phyloP scores from a whole-genome alignment of 2,888 invertebrate genomes.

The Morinoia aosen region DNA sequence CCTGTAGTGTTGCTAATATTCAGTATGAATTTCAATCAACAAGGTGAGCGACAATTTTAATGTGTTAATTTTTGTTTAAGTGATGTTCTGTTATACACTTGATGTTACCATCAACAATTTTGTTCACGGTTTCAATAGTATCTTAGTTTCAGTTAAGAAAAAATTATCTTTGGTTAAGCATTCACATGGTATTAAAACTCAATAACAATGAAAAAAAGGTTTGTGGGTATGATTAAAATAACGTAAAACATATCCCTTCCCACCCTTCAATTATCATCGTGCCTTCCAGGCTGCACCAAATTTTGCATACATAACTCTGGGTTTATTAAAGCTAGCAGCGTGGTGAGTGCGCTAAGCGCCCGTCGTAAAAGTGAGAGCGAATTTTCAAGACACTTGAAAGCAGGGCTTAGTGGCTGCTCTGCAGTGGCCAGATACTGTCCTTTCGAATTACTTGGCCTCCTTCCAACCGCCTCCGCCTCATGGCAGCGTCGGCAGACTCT shows the following conservation, averaged over 20 bases:
- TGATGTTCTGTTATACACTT: too few relatives aligned
- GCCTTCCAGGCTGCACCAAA: neutral
- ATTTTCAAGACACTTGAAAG: neutral
- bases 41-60: too few relatives aligned
- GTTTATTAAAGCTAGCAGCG: neutral
- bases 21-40: too few relatives aligned
- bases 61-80: too few relatives aligned
- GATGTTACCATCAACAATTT: too few relatives aligned
- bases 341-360: neutral
- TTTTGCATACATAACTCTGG: neutral
- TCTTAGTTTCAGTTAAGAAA: too few relatives aligned
- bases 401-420: neutral
- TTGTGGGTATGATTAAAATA: too few relatives aligned
- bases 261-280: neutral
- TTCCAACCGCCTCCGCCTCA: neutral
- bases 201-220: too few relatives aligned
- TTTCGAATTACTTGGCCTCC: constrained; percentile 29
- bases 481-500: neutral
- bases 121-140: too few relatives aligned
- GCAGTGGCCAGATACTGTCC: constrained; percentile 23
- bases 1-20: too few relatives aligned
- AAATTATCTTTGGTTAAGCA: too few relatives aligned
- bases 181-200: too few relatives aligned
- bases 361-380: constrained; percentile 31
- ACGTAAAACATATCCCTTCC: neutral